These are phyloP conservation scores for Sebastes alutus DNA, from an alignment of 2,797 vertebrate genomes.

Conservation along the genomic window DNA sequence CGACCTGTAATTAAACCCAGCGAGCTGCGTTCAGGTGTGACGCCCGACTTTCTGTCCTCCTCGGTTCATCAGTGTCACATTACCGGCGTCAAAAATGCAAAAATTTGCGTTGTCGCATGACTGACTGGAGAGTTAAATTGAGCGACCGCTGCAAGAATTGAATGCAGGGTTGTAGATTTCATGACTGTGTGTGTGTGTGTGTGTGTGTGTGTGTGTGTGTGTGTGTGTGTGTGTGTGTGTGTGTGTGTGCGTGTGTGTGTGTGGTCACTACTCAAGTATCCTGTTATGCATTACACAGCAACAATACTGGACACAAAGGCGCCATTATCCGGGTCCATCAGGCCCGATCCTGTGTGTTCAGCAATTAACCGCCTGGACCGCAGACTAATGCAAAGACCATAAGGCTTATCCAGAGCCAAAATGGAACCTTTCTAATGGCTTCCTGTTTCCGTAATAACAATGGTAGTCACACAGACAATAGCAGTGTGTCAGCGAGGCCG, in stretches of 20 bases:
- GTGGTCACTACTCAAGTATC: conserved; percentile 15
- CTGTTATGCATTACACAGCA: conserved; percentile 14
- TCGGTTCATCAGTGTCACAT: not conserved
- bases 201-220: no score
- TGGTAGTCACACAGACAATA: conserved; percentile 30
- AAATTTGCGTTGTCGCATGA: no score
- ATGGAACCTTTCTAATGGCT: conserved; percentile 34
- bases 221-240: no score
- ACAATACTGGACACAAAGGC: conserved; percentile 28
- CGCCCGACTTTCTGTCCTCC: not conserved
- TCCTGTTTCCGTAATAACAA: conserved; percentile 53
- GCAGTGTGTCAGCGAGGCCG: conserved; percentile 15
- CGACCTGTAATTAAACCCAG: conserved; percentile 35
- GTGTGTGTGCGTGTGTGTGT: no score
- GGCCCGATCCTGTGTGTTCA: not conserved
- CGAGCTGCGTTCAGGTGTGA: conserved; percentile 15
- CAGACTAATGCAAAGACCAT: conserved; percentile 43
- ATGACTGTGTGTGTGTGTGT: no score
- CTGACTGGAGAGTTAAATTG: not conserved
- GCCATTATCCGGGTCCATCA: conserved; percentile 18
- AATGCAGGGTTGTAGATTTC: not conserved
- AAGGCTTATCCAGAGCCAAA: conserved; percentile 17
- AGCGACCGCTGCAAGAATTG: not conserved
- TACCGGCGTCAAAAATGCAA: not conserved
- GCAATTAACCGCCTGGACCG: conserved; percentile 14